Evolutionary conservation across 2,888 invertebrate genomes (phyloP).

Genomic region (Erebia aethiops): DNA sequence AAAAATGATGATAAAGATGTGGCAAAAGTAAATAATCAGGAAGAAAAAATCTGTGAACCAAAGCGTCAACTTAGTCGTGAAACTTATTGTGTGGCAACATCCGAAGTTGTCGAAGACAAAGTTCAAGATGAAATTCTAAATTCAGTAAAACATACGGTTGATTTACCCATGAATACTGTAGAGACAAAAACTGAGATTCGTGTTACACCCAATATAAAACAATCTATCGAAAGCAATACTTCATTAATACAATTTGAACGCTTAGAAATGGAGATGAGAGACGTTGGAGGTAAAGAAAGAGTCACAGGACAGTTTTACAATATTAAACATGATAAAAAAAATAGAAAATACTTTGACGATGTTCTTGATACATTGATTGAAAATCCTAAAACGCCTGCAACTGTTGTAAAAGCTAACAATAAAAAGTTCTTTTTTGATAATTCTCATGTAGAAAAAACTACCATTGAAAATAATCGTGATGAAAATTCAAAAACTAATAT

Average conservation of each 20-base stretch:
- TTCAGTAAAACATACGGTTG: neutral
- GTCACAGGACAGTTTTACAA: constrained; percentile 45
- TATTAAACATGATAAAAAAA: constrained; percentile 54
- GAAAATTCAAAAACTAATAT: constrained; percentile 1
- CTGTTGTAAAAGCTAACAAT: constrained; percentile 28
- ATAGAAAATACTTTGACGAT: constrained; percentile 55
- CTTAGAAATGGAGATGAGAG: constrained; percentile 56
- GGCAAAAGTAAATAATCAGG: neutral
- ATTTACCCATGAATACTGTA: neutral
- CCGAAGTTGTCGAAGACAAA: neutral
- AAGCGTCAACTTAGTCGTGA: constrained; percentile 17
- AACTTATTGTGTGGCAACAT: constrained; percentile 24
- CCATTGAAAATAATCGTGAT: constrained; percentile 22
- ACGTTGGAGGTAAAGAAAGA: constrained; percentile 39
- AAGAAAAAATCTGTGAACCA: neutral
- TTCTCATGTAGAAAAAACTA: constrained; percentile 37
- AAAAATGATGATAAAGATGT: neutral
- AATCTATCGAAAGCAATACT: constrained; percentile 50
- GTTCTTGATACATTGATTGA: constrained; percentile 9
- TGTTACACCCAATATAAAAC: constrained; percentile 42
- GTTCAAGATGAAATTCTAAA: constrained; percentile 9
- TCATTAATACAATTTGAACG: constrained; percentile 66
- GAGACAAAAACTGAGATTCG: neutral
- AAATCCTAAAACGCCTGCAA: constrained; percentile 25
- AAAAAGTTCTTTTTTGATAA: constrained; percentile 54